These are phyloP conservation scores for Euclidia mi DNA, from an alignment of 2,888 invertebrate genomes.

Conservation along the genomic window DNA sequence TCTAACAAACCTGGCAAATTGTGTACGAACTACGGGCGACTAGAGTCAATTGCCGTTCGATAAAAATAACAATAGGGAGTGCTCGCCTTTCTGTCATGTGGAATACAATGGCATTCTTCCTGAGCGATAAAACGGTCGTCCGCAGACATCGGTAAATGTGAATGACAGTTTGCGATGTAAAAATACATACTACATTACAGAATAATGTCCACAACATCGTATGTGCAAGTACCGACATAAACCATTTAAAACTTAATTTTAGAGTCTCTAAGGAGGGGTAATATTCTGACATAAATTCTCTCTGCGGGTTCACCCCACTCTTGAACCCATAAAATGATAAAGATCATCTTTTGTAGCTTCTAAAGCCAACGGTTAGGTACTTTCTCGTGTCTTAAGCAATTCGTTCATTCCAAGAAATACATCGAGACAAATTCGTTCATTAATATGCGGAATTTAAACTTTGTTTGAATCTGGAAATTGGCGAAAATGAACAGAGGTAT, in stretches of 20 bases:
- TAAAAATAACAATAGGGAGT: constrained; percentile 60
- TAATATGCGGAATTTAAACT: constrained; percentile 64
- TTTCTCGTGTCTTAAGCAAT: constrained; percentile 64
- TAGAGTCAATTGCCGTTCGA: constrained; percentile 56
- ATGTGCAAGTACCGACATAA: constrained; percentile 71
- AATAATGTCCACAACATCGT: constrained; percentile 56
- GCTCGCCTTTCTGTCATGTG: constrained; percentile 54
- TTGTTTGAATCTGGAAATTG: constrained; percentile 53
- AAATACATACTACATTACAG: constrained; percentile 58
- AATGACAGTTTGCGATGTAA: constrained; percentile 63
- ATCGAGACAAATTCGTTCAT: constrained; percentile 62
- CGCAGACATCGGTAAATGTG: constrained; percentile 57
- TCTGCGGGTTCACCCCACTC: constrained; percentile 68
- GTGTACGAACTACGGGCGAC: constrained; percentile 47
- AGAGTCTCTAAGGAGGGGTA: constrained; percentile 73
- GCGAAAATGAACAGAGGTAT: constrained; percentile 51
- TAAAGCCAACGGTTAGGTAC: constrained; percentile 58
- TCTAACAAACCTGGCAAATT: constrained; percentile 46
- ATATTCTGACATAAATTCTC: constrained; percentile 79
- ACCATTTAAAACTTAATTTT: constrained; percentile 83
- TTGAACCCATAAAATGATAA: constrained; percentile 82
- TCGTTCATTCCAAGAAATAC: constrained; percentile 59
- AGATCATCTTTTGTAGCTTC: constrained; percentile 80
- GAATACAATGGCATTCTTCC: constrained; percentile 60
- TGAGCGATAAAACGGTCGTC: constrained; percentile 63